Conservation (phyloP, 2,888 invertebrate species). For the Andrena marginata region DNA sequence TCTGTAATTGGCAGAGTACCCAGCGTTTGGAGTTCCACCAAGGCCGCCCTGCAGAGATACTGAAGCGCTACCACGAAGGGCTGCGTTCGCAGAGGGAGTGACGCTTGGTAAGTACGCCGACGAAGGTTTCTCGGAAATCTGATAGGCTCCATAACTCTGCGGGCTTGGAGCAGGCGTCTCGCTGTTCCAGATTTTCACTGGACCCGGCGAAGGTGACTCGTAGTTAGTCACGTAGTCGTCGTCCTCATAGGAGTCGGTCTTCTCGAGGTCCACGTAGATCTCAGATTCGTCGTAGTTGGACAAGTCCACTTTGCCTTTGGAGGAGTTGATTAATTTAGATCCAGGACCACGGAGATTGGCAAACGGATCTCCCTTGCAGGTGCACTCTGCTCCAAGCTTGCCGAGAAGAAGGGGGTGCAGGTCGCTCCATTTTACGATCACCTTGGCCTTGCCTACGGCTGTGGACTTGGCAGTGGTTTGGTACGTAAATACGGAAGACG, state of each 20-base stretch:
- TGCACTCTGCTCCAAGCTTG: constrained; percentile 91
- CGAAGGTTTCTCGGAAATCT: constrained; percentile 27
- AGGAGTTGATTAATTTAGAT: constrained; percentile 77
- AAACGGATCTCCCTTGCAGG: constrained; percentile 86
- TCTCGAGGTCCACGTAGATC: constrained; percentile 81
- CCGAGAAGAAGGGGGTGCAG: constrained; percentile 90
- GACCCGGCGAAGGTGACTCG: constrained; percentile 11
- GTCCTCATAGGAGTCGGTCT: constrained; percentile 58
- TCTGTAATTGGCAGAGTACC: constrained; percentile 54
- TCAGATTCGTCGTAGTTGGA: constrained; percentile 83
- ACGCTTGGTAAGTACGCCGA: constrained; percentile 57
- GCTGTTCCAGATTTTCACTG: constrained; percentile 45
- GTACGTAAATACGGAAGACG: constrained; percentile 63
- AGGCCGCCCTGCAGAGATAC: not conserved
- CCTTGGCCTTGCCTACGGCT: constrained; percentile 83
- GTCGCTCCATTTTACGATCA: constrained; percentile 90
- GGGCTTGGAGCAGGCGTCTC: not conserved
- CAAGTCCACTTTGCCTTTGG: constrained; percentile 79
- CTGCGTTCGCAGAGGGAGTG: constrained; percentile 7
- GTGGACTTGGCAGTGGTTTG: constrained; percentile 70
- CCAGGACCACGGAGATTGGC: constrained; percentile 78
- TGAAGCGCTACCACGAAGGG: not conserved
- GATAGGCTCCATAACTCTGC: not conserved
- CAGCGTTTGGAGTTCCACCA: not conserved
- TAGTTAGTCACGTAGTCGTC: constrained; percentile 50